Base-by-base conservation (phyloP, 2,113 vertebrate species). In the Falco punctatus region DNA sequence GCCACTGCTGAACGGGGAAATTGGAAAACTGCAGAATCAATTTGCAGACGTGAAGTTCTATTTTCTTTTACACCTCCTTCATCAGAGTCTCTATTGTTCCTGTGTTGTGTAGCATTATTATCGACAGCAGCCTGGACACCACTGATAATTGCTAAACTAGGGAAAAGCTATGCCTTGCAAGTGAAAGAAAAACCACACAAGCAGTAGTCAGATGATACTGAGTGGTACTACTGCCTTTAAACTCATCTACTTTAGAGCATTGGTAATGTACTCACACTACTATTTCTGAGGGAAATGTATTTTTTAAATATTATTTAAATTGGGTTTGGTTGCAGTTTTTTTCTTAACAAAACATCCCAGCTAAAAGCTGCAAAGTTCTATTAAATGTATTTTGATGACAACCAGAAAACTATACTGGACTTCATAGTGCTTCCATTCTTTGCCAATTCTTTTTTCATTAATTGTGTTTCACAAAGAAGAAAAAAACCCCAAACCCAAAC, bases 11-110 rank as follows among this genome's bases (percentile, higher is more conserved):
- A 98, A 98, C 42, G 97, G 97, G 98, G 97, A 98, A 99, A 99
- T 98, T 99, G 98, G 97, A 98, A 98, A 98, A 98, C 97, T 91
- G 98, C 98, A 97, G 98, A 99, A 99, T 98, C 97, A 96, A 99
- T 99, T 98, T 98, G 97, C 97, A 97, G 98, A 98, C 98, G 98
- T 98, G 98, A 98, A 98, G 96, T 98, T 98, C 98, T 98, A 98
- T 99, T 99, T 99, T 98, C 98, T 98, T 98, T 97, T 97, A 98
- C 96, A 98, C 93, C 95, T 95, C 97, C 95, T 98, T 96, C 96
- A 98, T 98, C 97, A 97, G 86, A 55, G 88, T 57, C 88, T 81
- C 98, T 97, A 97, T 98, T 97, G 97, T 98, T 96, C 97, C 97
- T 97, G 96, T 92, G 96, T 95, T 97, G 96, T 97, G 96, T 88